phyloP scores from a whole-genome alignment of 1,140 invertebrate genomes.

The Hylaeus volcanicus region DNA sequence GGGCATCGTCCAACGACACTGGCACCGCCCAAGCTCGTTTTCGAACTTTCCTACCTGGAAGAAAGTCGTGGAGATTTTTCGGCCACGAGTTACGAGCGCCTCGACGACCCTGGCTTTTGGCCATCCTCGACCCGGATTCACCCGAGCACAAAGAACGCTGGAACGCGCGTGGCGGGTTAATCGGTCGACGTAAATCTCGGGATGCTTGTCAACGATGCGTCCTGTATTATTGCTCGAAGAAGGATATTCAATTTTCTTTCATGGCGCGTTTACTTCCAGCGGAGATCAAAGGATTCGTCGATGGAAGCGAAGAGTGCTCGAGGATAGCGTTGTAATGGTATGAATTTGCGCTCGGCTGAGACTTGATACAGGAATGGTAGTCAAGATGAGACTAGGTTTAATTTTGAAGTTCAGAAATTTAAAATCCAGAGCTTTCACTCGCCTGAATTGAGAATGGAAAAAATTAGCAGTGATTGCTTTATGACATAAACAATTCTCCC shows the following conservation, averaged over 20 bases:
- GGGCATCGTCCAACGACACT: neutral
- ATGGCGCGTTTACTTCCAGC: neutral
- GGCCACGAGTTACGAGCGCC: constrained; percentile 43
- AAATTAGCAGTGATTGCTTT: too few species aligned
- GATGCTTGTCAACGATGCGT: constrained; percentile 4
- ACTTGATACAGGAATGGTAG: too few species aligned
- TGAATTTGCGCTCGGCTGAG: too few species aligned
- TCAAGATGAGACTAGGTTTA: too few species aligned
- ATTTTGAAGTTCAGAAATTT: too few species aligned
- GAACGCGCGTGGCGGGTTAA: constrained; percentile 21
- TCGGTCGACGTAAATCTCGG: constrained; percentile 26
- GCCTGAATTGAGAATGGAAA: too few species aligned
- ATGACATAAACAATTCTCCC: too few species aligned
- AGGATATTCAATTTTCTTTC: constrained; percentile 3
- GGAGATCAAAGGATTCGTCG: neutral
- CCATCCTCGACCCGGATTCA: constrained; percentile 24
- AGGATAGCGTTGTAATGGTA: too few species aligned
- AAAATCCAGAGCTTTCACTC: too few species aligned
- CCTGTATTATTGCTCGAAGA: neutral
- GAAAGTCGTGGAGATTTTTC: constrained; percentile 7
- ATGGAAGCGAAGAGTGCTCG: too few species aligned
- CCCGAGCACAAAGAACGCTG: constrained; percentile 10
- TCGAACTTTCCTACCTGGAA: constrained; percentile 30
- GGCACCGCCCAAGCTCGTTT: constrained; percentile 3
- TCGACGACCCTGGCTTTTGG: constrained; percentile 2